These are phyloP conservation scores for Clitarchus hookeri DNA, from an alignment of 2,888 invertebrate genomes.

Conservation along the genomic window DNA sequence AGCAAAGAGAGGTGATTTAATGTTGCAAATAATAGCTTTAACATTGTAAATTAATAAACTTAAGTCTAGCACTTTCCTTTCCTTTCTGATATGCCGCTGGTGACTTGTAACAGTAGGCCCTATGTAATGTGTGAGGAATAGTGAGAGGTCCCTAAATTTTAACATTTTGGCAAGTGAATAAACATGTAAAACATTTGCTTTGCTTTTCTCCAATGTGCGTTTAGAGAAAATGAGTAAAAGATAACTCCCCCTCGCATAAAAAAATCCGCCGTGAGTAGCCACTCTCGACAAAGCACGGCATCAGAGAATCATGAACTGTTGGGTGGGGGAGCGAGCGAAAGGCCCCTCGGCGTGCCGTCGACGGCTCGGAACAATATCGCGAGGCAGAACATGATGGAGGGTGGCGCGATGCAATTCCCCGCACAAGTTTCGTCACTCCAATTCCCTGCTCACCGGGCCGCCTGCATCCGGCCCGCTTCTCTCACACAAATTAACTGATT, in stretches of 20 bases:
- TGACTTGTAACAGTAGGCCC: too few relatives aligned
- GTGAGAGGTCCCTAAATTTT: too few relatives aligned
- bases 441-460: slow-evolving; percentile 16
- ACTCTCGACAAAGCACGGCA: background rate
- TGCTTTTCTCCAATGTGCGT: background rate
- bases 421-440: slow-evolving; percentile 33
- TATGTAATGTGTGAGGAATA: too few relatives aligned
- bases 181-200: too few relatives aligned
- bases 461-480: slow-evolving; percentile 19
- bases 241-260: background rate
- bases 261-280: background rate
- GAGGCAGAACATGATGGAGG: slow-evolving; percentile 17
- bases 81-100: too few relatives aligned
- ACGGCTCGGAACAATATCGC: slow-evolving; percentile 18
- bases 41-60: too few relatives aligned
- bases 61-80: too few relatives aligned
- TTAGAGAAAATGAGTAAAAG: background rate
- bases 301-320: background rate
- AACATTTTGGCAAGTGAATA: too few relatives aligned
- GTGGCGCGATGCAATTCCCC: slow-evolving; percentile 24
- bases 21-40: too few relatives aligned
- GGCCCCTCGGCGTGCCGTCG: background rate
- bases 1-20: too few relatives aligned
- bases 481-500: slow-evolving; percentile 29
- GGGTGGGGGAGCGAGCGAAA: background rate